A percentile compares a stretch with the other conserved stretches of the same genome.
These are phyloP conservation scores for Bhutanitis thaidina DNA, from an alignment of 2,888 invertebrate genomes.

Conservation along the genomic window DNA sequence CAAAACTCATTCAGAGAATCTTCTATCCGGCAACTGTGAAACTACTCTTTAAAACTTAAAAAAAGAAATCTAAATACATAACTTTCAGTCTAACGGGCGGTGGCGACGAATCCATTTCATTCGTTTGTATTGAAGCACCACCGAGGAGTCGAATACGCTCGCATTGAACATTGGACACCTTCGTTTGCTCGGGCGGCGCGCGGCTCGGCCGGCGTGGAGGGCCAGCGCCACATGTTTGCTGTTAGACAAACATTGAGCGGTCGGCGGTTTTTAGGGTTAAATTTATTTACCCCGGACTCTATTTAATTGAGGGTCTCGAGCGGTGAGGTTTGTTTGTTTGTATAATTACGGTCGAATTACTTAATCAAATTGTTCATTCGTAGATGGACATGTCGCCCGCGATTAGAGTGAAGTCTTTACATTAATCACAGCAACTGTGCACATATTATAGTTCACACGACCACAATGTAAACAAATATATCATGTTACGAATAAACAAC, in stretches of 20 bases:
- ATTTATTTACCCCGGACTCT: neutral
- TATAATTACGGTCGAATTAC: slow-evolving; percentile 8
- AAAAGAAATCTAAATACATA: no score
- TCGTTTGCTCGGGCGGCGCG: neutral
- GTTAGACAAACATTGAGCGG: neutral
- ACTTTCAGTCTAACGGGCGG: no score
- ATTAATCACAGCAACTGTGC: no score
- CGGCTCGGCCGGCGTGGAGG: neutral
- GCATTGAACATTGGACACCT: neutral
- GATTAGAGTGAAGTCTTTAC: no score
- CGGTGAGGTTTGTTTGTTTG: neutral
- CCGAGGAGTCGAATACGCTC: neutral
- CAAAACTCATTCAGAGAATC: no score
- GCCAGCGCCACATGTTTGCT: slow-evolving; percentile 2
- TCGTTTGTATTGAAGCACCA: no score
- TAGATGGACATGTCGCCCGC: neutral
- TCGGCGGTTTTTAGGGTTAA: neutral
- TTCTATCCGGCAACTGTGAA: no score
- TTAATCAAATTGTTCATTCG: slow-evolving; percentile 2
- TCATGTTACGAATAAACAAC: no score
- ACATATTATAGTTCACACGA: no score
- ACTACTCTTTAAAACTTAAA: no score
- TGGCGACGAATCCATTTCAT: no score
- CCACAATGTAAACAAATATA: no score
- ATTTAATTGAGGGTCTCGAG: neutral